Percentiles rank a stretch among this genome's conserved stretches.
Conservation (phyloP, 2,797 vertebrate species). For the Adrianichthys oophorus region DNA sequence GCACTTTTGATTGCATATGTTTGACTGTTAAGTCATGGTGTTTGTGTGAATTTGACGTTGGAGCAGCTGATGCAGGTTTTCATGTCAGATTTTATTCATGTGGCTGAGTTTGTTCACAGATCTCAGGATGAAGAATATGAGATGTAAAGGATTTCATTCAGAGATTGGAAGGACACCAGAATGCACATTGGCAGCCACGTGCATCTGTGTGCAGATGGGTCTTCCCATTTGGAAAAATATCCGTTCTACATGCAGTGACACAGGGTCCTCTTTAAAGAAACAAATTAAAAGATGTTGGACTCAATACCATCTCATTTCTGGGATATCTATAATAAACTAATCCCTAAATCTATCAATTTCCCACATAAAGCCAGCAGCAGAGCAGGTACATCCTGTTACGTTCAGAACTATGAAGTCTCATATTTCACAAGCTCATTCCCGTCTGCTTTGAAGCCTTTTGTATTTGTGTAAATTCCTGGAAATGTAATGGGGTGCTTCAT, state of each 20-base stretch:
- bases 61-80: too few species aligned
- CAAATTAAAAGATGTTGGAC: conserved; percentile 16
- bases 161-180: too few species aligned
- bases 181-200: too few species aligned
- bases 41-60: too few species aligned
- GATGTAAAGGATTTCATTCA: too few species aligned
- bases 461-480: conserved; percentile 16
- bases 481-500: conserved; percentile 35
- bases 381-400: conserved; percentile 25
- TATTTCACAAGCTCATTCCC: conserved; percentile 23
- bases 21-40: too few species aligned
- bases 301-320: conserved; percentile 22
- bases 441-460: conserved; percentile 11
- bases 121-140: too few species aligned
- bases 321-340: conserved; percentile 34
- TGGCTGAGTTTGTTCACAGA: too few species aligned
- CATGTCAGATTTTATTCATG: too few species aligned
- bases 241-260: conserved; percentile 1
- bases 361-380: conserved; percentile 37
- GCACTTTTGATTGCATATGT: too few species aligned
- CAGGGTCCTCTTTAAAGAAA: conserved; percentile 7
- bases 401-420: conserved; percentile 12
- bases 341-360: conserved; percentile 38
- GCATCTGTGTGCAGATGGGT: not conserved
- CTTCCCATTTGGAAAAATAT: not conserved